phyloP scores from a whole-genome alignment of 2,113 vertebrate species.

The Poicephalus gulielmi region DNA sequence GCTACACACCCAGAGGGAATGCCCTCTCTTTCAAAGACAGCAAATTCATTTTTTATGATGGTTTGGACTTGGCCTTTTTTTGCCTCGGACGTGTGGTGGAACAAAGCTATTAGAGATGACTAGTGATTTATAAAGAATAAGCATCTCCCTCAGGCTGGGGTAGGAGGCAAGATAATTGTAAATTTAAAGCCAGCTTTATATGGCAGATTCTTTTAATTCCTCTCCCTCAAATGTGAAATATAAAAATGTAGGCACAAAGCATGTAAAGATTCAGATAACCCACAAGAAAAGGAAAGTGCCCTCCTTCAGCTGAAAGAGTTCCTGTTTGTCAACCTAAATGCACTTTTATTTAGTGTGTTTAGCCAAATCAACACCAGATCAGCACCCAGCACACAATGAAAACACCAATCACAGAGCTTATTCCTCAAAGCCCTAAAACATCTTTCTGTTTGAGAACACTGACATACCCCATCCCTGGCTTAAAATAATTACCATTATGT shows the following conservation, averaged over 20 bases:
- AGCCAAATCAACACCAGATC: background rate
- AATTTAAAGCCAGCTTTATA: background rate
- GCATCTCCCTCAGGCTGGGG: background rate
- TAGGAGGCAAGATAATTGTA: background rate
- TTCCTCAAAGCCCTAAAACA: background rate
- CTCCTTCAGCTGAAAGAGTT: background rate
- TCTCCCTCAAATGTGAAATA: background rate
- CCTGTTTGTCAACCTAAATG: background rate
- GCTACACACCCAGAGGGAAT: constrained; percentile 6
- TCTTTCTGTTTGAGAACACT: constrained; percentile 30
- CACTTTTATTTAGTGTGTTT: constrained; percentile 13
- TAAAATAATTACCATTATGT: constrained; percentile 29
- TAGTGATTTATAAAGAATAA: background rate
- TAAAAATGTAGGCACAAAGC: background rate
- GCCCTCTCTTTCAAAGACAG: background rate
- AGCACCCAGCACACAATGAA: background rate
- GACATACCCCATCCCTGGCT: background rate
- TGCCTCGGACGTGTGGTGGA: accelerated
- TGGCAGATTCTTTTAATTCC: background rate
- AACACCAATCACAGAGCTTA: background rate
- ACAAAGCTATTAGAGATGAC: background rate
- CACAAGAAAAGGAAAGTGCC: background rate
- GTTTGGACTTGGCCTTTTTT: background rate
- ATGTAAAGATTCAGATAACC: background rate
- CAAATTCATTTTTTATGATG: constrained; percentile 20